Evolutionary conservation across 2,113 vertebrate genomes (phyloP).

Genomic region (Albula goreensis): DNA sequence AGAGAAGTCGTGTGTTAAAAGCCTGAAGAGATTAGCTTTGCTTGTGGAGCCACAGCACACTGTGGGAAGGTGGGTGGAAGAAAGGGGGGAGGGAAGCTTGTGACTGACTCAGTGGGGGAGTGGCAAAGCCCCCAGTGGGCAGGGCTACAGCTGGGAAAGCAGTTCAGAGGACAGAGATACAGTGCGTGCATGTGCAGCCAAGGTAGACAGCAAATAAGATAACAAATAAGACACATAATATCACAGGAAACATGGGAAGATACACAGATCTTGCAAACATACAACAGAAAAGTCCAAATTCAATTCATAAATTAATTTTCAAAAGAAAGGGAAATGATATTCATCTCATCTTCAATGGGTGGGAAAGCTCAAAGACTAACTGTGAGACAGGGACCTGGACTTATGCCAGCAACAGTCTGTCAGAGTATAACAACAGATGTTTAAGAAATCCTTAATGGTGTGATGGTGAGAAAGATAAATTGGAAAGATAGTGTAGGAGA

Average conservation of each 20-base stretch:
- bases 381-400: background rate
- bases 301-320: background rate
- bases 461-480: background rate
- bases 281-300: background rate
- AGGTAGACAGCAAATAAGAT: constrained; percentile 50
- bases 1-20: constrained; percentile 79
- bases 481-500: background rate
- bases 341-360: background rate
- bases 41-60: constrained; percentile 1
- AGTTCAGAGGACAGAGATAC: constrained; percentile 55
- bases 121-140: constrained; percentile 30
- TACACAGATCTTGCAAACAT: background rate
- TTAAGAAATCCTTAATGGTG: background rate
- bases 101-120: background rate
- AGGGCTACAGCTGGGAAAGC: constrained; percentile 64
- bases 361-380: background rate
- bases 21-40: constrained; percentile 50
- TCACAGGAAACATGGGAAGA: background rate
- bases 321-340: background rate
- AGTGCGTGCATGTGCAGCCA: constrained; percentile 34
- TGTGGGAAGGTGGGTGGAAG: background rate
- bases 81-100: background rate
- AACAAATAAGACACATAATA: constrained; percentile 46
- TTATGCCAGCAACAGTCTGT: background rate
- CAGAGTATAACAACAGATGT: background rate